phyloP scores from a whole-genome alignment of 2,113 vertebrate genomes.

The Lophura nycthemera region DNA sequence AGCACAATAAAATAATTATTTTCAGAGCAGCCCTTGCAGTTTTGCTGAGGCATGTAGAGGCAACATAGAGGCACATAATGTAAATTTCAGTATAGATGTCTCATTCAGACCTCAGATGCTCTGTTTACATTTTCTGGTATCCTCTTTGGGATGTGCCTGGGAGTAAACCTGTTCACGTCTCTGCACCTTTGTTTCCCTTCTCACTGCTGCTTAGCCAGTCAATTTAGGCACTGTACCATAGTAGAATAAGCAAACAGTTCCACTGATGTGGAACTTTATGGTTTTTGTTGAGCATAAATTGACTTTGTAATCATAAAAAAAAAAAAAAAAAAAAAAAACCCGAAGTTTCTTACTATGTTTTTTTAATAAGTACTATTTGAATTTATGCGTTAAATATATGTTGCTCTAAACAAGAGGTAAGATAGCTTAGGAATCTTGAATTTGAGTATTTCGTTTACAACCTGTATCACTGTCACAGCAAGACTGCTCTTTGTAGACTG shows the following conservation, averaged over 20 bases:
- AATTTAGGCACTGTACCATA: fast-evolving
- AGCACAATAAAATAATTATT: too few species aligned
- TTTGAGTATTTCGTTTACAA: background rate
- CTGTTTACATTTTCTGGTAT: background rate
- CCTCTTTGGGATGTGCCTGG: background rate
- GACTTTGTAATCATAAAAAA: background rate
- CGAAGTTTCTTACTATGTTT: background rate
- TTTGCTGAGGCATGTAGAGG: background rate
- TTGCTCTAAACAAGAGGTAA: background rate
- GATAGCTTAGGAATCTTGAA: background rate
- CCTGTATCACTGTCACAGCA: background rate
- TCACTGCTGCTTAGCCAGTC: background rate
- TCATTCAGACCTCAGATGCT: background rate
- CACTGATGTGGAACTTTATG: fast-evolving
- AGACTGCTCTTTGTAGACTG: background rate
- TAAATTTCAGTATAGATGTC: background rate
- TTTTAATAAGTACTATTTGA: background rate
- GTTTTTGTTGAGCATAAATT: background rate
- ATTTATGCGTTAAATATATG: background rate
- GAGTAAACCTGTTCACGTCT: background rate
- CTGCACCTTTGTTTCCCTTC: background rate
- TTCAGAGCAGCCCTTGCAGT: background rate
- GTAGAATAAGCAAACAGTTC: background rate
- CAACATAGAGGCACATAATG: fast-evolving
- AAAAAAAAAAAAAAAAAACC: background rate